A percentile compares a stretch with the other conserved stretches of the same genome.
These are phyloP conservation scores for Caenorhabditis parvicauda DNA, from an alignment of 2,888 invertebrate genomes.

Conservation along the genomic window DNA sequence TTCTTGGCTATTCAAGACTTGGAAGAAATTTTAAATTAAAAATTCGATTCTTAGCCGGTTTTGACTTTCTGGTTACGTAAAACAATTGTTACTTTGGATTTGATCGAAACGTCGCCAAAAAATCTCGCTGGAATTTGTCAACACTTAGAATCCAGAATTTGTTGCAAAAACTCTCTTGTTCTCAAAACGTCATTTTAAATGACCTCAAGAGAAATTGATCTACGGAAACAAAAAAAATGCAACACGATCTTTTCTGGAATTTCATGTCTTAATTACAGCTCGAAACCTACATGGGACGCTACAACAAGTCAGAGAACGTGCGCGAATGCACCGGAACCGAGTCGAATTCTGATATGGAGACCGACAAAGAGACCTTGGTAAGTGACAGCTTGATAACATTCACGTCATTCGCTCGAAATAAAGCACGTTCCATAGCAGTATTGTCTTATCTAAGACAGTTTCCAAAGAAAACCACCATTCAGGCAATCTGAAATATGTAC, in stretches of 20 bases:
- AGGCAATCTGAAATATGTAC: no score
- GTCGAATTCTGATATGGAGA: constrained; percentile 25
- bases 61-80: no score
- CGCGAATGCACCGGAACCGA: constrained; percentile 45
- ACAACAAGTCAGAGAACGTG: constrained; percentile 46
- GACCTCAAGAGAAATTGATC: no score
- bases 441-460: not conserved
- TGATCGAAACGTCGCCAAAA: no score
- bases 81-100: no score
- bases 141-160: no score
- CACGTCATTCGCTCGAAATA: not conserved
- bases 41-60: no score
- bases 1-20: no score
- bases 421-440: not conserved
- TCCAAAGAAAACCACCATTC: not conserved
- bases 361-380: constrained; percentile 14
- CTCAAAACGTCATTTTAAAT: not conserved
- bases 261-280: constrained; percentile 5
- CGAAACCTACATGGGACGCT: constrained; percentile 49
- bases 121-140: no score
- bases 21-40: no score
- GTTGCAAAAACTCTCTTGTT: not conserved
- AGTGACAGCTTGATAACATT: constrained; percentile 9
- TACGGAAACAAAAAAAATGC: no score
- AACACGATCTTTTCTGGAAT: not conserved